Evolutionary conservation across 1,140 invertebrate species (phyloP), one percentile per base, ranked within the genome.

Genomic region (Pristionchus pacificus): DNA sequence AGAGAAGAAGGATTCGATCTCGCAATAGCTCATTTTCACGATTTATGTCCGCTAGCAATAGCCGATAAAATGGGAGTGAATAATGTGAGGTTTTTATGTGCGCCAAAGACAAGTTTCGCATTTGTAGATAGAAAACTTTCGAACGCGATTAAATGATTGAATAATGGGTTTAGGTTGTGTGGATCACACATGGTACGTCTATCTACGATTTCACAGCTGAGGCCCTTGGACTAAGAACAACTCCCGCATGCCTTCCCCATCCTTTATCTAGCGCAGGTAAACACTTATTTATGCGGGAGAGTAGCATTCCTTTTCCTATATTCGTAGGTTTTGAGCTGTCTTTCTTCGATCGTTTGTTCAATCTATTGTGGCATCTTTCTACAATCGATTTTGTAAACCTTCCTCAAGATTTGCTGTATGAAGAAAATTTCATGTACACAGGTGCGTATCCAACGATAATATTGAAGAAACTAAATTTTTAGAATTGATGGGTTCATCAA

Each of bases 11-110:
- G 71, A 15, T 82, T 82, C 63, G 82, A 82, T 64, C 33, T 82
- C n/a, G 82, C 77, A 0, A 84, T 82, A 59, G 82, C 78, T 1
- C 80, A 82, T 72, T 82, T 82, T 66, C 80, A 82, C 64, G 80
- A 82, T 61, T 63, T 82, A n/a, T 71, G 80, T 75, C 80, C 80
- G 15, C 38, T 82, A 27, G 80, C 77, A 1, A 65, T 82, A 19
- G 82, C 80, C 15, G 66, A 77, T 49, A 60, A 70, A 65, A 72
- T 77, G 28, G 77, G 74, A 31, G 68, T 82, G 2, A 64, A 76
- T 32, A 68, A 72, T 58, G 79, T 79, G 65, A 25, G n/a, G 62
- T 68, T 24, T 14, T 58, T n/a, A n/a, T 33, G 66, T 30, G 24
- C n/a, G 49, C 58, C 29, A 77, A 55, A 65, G 60, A 74, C 19